Conservation (phyloP, 2,888 invertebrate genomes). For the Venusia cambrica region DNA sequence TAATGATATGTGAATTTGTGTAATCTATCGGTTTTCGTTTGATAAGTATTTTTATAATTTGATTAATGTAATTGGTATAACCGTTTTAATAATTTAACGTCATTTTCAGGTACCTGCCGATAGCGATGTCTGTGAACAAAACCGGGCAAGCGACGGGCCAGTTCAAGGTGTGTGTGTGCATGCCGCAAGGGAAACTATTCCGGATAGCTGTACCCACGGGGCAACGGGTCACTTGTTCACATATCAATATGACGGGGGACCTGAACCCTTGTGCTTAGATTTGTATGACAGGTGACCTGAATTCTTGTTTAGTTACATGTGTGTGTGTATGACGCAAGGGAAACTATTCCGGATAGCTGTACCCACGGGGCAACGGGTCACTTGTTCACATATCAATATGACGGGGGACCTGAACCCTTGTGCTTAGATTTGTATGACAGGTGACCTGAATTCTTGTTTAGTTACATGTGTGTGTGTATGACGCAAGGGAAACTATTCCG, state of each 20-base stretch:
- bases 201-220: conserved; percentile 86
- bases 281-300: no score
- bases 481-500: conserved; percentile 92
- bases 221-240: conserved; percentile 81
- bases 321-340: conserved; percentile 94
- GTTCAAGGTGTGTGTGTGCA: conserved; percentile 94
- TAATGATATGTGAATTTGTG: no score
- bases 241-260: conserved; percentile 81
- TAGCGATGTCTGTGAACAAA: conserved; percentile 73
- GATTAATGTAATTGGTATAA: no score
- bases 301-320: no score
- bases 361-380: conserved; percentile 79
- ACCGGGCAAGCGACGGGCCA: conserved; percentile 73
- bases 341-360: conserved; percentile 90
- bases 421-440: no score
- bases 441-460: no score
- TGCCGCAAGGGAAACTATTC: conserved; percentile 93
- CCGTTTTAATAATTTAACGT: no score
- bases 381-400: conserved; percentile 83
- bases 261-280: conserved; percentile 84
- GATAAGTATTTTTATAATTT: no score
- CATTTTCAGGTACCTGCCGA: conserved; percentile 86
- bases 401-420: conserved; percentile 84
- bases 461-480: conserved; percentile 96
- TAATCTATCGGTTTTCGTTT: no score